Evolutionary conservation across 2,797 vertebrate genomes (phyloP).

Genomic region (Harpagifer antarcticus): DNA sequence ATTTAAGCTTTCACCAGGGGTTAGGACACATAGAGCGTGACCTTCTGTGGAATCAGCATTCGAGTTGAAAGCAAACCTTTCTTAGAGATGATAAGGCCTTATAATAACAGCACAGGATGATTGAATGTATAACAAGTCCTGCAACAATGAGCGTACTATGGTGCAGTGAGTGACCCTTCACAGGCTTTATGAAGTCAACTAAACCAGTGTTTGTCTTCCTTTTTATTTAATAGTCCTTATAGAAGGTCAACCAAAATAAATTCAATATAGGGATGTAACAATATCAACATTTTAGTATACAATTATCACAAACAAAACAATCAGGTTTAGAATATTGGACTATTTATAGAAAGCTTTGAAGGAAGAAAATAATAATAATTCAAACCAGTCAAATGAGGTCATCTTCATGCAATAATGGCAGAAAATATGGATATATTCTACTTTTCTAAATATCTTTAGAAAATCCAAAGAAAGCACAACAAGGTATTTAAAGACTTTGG

Average conservation of each 20-base stretch:
- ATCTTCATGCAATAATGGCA: too few species aligned
- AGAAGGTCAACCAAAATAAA: neutral
- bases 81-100: conserved; percentile 3
- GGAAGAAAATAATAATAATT: too few species aligned
- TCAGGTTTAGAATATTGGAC: too few species aligned
- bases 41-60: conserved; percentile 53
- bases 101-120: neutral
- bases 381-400: too few species aligned
- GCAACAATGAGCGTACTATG: neutral
- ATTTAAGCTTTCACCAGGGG: conserved; percentile 71
- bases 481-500: too few species aligned
- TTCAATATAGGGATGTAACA: too few species aligned
- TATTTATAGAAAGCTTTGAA: too few species aligned
- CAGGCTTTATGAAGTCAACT: neutral
- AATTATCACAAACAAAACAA: too few species aligned
- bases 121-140: conserved; percentile 3
- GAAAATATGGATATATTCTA: too few species aligned
- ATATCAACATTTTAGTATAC: too few species aligned
- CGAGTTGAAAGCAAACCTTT: conserved; percentile 38
- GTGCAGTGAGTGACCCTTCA: neutral
- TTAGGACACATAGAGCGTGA: conserved; percentile 49
- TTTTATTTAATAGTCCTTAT: neutral
- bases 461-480: too few species aligned
- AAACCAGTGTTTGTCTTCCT: neutral
- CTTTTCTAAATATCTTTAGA: too few species aligned